Evolutionary conservation across 2,797 vertebrate species (phyloP), one percentile per base, ranked within the genome.

Genomic region (Peromyscus aztecus): DNA sequence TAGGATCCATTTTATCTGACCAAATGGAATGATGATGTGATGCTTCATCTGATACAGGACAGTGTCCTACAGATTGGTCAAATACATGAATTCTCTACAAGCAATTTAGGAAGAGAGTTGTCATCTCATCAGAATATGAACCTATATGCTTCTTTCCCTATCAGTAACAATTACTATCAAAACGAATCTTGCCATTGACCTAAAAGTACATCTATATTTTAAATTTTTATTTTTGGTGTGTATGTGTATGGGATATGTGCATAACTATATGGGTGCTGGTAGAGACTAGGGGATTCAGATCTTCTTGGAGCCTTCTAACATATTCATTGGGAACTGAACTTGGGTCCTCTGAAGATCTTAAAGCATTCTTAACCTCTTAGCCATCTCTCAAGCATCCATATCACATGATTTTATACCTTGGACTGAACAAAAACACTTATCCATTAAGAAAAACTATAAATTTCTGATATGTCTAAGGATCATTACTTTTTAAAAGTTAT

Each of bases 1-100:
- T 29, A 91, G 43, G 24, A 21, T 90, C 11, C 52, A 95, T 77
- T 86, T 94, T 77, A 89, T 69, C 31, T 89, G 61, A 69, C 23
- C 89, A 90, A 75, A 34, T 69, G 77, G 8, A 87, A 67, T 34
- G 16, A n/a, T 46, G 0, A 2, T 10, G 9, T 75, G 43, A 63
- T 46, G 43, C 37, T 46, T 76, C 27, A 16, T 31, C 27, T 63
- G 59, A 61, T 59, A 82, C 59, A 43, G 4, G 63, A 31, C 57
- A 43, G 14, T 63, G 23, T 83, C 40, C 57, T 83, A 29, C 14
- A 63, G 81, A 40, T 14, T 43, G 8, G 7, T 43, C 80, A 43
- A 43, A 12, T 7, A 61, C 29, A 95, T 8, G 6, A 96, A 96
- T 23, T 90, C 31, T 85, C 12, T 57, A 27, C 14, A 71, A 63